Evolutionary conservation across 2,888 invertebrate genomes (phyloP), one percentile per base, ranked within the genome.

Genomic region (Automeris io): DNA sequence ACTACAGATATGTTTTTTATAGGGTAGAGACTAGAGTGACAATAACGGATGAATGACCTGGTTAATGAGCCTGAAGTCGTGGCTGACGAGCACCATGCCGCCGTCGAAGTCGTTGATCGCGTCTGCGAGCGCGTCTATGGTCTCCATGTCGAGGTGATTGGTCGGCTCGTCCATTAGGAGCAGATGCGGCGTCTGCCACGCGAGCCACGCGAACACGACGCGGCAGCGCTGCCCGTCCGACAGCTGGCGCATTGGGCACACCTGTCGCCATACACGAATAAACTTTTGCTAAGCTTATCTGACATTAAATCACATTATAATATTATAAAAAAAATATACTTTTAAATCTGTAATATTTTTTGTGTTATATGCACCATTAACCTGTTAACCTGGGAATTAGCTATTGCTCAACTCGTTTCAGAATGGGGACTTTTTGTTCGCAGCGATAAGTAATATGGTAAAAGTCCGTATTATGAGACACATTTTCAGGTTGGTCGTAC

Each of bases 41-140:
- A n/a, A n/a, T n/a, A n/a, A n/a, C n/a, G n/a, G n/a, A n/a, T n/a
- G n/a, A n/a, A n/a, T 29, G 3, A 98, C 98, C 91, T 99, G 99
- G 85, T 95, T 97, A 49, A 99, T 99, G 38, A 99, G 92, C 76
- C 99, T 90, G 90, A 99, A 99, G 90, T 99, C 99, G 94, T 99
- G 99, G 85, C 97, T 98, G 61, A 99, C 99, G 16, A 99, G 91
- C 48, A 99, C 96, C 94, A 99, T 94, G 51, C 99, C 99, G 31
- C 99, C 99, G 53, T 97, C 96, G 70, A 98, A 99, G 65, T 97
- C 96, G 70, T 96, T 98, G 61, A 99, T 93, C 18, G 99, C 99
- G 56, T 99, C 98, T 1, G 96, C 99, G 39, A 99, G 88, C 0
- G 99, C 96, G 81, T 99, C 99, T 51, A 99, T 99, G 0, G 98